Evolutionary conservation across 2,888 invertebrate genomes (phyloP).

Genomic region (Torymus auratus): DNA sequence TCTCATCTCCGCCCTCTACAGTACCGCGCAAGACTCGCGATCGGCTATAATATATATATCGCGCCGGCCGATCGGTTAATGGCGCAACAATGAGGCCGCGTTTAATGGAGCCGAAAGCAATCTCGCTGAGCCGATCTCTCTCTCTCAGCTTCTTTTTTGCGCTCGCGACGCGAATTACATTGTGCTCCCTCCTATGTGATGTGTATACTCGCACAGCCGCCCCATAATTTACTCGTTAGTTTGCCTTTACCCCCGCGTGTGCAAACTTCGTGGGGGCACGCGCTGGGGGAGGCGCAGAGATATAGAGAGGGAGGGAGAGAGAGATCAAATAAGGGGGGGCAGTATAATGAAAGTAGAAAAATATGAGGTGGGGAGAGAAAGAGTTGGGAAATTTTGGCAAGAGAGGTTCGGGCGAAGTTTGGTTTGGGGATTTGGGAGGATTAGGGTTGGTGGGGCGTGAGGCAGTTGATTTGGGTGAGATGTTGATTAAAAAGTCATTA

Average conservation of each 20-base stretch:
- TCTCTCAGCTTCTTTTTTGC: constrained; percentile 59
- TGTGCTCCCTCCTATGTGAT: constrained; percentile 17
- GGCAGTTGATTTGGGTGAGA: no score
- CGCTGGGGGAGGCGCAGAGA: constrained; percentile 56
- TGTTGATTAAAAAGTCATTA: no score
- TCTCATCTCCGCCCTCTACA: not conserved
- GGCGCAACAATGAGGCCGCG: constrained; percentile 62
- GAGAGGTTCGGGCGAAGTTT: not conserved
- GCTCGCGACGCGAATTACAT: constrained; percentile 41
- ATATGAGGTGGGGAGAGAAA: constrained; percentile 55
- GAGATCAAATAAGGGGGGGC: constrained; percentile 60
- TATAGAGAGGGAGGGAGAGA: constrained; percentile 57
- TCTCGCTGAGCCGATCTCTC: constrained; percentile 69
- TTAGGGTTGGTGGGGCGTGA: no score
- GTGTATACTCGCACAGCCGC: constrained; percentile 65
- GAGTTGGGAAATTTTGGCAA: constrained; percentile 62
- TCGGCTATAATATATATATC: constrained; percentile 8
- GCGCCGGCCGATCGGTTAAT: constrained; percentile 56
- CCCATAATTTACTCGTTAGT: constrained; percentile 76
- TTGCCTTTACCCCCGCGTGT: constrained; percentile 52
- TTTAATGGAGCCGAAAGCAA: constrained; percentile 72
- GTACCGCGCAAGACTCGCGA: not conserved
- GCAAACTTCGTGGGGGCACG: constrained; percentile 57
- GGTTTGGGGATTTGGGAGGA: no score
- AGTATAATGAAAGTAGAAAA: constrained; percentile 45